Percentiles rank a stretch among this genome's conserved stretches.
These are phyloP conservation scores for Tricholaema leucomelas DNA, from an alignment of 2,113 vertebrate species.

Conservation along the genomic window DNA sequence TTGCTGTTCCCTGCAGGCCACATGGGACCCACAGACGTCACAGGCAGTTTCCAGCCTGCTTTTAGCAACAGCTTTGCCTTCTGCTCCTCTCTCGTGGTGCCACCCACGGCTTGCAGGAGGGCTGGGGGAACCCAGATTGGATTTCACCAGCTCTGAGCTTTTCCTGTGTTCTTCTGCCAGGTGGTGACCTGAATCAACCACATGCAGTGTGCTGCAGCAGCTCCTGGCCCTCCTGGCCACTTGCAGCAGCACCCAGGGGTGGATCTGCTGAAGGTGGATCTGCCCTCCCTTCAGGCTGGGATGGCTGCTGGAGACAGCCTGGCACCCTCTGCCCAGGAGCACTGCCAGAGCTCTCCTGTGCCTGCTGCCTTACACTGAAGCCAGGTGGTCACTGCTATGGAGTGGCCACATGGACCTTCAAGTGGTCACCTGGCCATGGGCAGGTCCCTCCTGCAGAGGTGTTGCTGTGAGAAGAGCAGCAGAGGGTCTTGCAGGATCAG, in stretches of 20 bases:
- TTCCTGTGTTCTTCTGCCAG: background rate
- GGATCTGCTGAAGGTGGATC: background rate
- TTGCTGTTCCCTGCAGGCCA: background rate
- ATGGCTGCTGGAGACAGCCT: background rate
- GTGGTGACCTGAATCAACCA: background rate
- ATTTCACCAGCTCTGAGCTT: background rate
- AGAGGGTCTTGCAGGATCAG: background rate
- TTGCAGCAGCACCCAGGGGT: background rate
- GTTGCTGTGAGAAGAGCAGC: no score
- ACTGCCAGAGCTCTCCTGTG: fast-evolving
- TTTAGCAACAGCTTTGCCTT: background rate
- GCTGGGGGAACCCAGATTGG: background rate
- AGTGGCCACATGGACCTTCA: no score
- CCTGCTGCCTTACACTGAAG: background rate
- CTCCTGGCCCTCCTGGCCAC: background rate
- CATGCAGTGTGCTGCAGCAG: background rate
- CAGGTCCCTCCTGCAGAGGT: no score
- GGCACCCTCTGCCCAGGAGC: background rate
- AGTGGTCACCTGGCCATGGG: no score
- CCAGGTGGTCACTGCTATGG: fast-evolving
- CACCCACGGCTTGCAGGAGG: background rate
- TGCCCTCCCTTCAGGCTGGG: background rate
- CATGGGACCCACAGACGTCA: background rate
- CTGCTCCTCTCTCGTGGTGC: background rate
- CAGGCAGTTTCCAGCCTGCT: background rate